Conservation (phyloP, 2,113 vertebrate genomes). For the Zosterops borbonicus region DNA sequence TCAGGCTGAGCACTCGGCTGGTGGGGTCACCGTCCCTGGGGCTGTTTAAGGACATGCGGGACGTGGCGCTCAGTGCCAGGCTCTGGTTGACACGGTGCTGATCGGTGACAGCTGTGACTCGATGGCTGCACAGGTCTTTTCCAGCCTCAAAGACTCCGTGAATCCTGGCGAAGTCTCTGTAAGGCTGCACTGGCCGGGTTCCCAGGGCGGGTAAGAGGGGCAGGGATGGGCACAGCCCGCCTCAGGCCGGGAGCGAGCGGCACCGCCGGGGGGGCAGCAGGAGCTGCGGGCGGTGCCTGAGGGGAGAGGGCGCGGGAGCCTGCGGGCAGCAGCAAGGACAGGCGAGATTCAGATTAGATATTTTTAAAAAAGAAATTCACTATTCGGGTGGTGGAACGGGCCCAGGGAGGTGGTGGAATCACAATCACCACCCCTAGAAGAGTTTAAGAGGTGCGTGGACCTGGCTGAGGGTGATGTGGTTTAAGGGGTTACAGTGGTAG, state of each 20-base stretch:
- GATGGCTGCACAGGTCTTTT: too few relatives aligned
- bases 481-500: not conserved
- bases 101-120: not conserved
- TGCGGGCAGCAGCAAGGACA: not conserved
- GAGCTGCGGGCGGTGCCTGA: not conserved
- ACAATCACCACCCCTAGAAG: not conserved
- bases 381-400: not conserved
- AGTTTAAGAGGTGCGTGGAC: not conserved
- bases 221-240: not conserved
- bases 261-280: not conserved
- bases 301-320: too few relatives aligned
- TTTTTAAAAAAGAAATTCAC: too few relatives aligned
- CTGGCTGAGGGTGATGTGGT: too few relatives aligned
- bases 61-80: not conserved
- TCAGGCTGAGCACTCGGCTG: fast-evolving
- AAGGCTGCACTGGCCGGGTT: fast-evolving
- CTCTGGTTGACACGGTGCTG: too few relatives aligned
- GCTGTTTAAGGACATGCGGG: not conserved
- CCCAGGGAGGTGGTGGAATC: not conserved
- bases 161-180: not conserved
- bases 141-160: not conserved
- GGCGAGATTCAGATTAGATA: too few relatives aligned
- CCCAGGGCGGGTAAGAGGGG: too few relatives aligned
- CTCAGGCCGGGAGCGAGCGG: not conserved
- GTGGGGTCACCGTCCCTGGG: not conserved